Evolutionary conservation across 2,888 invertebrate genomes (phyloP).

Genomic region (Rhagonycha lutea): DNA sequence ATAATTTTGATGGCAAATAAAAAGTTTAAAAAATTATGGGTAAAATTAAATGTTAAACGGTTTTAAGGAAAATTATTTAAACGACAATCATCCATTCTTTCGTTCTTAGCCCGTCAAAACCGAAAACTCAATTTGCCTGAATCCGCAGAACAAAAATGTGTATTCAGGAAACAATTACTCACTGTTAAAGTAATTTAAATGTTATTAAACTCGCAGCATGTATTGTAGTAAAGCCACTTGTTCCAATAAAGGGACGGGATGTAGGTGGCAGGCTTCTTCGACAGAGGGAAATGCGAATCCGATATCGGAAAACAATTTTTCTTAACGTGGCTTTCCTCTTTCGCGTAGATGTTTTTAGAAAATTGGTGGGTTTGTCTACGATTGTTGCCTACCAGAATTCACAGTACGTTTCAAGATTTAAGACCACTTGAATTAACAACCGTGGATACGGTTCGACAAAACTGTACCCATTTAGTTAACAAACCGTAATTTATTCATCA

Average conservation of each 20-base stretch:
- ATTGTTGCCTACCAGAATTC: slow-evolving; percentile 34
- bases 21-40: background rate
- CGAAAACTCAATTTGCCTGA: slow-evolving; percentile 21
- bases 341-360: slow-evolving; percentile 33
- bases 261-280: slow-evolving; percentile 36
- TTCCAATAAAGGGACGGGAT: slow-evolving; percentile 35
- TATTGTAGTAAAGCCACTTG: slow-evolving; percentile 36
- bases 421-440: slow-evolving; percentile 18
- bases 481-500: background rate
- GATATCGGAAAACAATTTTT: slow-evolving; percentile 61
- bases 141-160: slow-evolving; percentile 28
- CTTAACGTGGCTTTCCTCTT: slow-evolving; percentile 44
- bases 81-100: background rate
- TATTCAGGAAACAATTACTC: slow-evolving; percentile 39
- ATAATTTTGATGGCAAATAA: background rate
- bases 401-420: slow-evolving; percentile 25
- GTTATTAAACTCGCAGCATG: slow-evolving; percentile 41
- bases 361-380: slow-evolving; percentile 38
- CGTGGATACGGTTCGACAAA: slow-evolving; percentile 4
- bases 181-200: slow-evolving; percentile 41
- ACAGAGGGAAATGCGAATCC: slow-evolving; percentile 46
- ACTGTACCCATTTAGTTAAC: background rate
- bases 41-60: background rate
- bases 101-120: slow-evolving; percentile 13
- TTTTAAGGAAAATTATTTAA: slow-evolving; percentile 3